Base-by-base conservation (phyloP, 2,797 vertebrate species). In the Tinamus major region DNA sequence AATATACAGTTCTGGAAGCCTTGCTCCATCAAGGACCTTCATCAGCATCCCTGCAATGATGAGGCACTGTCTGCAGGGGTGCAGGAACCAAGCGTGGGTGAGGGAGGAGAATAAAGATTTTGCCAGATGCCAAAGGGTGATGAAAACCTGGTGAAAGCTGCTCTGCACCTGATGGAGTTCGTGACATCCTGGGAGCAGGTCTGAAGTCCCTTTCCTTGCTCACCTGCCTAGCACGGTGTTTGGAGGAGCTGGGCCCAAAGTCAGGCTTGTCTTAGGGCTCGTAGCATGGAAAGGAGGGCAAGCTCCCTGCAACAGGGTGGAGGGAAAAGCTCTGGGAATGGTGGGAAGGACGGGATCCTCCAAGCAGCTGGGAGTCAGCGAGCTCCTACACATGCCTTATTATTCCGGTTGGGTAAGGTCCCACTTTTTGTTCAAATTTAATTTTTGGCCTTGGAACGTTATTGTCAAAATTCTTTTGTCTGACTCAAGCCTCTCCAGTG, bases 181-280 rank as follows among this genome's bases (percentile, higher is more conserved):
- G 0, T 13, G 42, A 0, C 11, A 7, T 37, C 0, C 0, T 1
- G 0, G 29, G 8, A 24, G 39, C 35, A 35, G n/a, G 20, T 21
- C 3, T 1, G 14, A 19, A 41, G 21, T 46, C 6, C 6, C 17
- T 53, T 44, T 61, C 44, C 42, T 67, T 21, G 29, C 64, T 67
- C 9, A 14, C 33, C 33, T 75, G 64, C 63, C 67, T 71, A 3
- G 10, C 3, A 59, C 24, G 59, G 67, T 9, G 0, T 49, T 21
- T 33, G 72, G 72, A 58, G 87, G 56, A 39, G 62, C 76, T 64
- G 4, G 72, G 79, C 41, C 29, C 64, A 35, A 82, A 65, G 4
- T 48, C 68, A 20, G 3, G 65, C 59, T 64, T 70, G 55, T 70
- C 1, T 0, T 64, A 70, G 39, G 41, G 24, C 55, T 87, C 61